Evolutionary conservation across 1,140 invertebrate species (phyloP).

Genomic region (Triops cancriformis): DNA sequence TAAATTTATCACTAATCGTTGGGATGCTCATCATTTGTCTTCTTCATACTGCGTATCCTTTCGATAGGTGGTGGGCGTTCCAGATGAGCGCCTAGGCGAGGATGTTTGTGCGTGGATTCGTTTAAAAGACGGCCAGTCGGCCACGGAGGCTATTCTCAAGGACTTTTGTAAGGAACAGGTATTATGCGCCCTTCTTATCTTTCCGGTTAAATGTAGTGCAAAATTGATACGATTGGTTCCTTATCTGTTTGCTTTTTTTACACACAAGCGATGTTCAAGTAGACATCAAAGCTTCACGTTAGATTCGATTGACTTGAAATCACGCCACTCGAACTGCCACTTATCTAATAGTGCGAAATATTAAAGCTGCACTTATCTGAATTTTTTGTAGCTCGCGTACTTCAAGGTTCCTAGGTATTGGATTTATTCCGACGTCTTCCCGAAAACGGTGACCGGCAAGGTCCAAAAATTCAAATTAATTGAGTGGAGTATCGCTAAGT

Average conservation of each 20-base stretch:
- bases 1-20: not conserved
- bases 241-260: not conserved
- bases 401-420: conserved; percentile 51
- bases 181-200: not conserved
- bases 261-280: not conserved
- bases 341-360: no score
- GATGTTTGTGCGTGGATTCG: conserved; percentile 71
- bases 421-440: conserved; percentile 44
- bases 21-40: conserved; percentile 22
- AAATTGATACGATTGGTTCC: not conserved
- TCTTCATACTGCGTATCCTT: not conserved
- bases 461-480: conserved; percentile 37
- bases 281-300: no score
- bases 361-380: no score
- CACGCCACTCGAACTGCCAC: no score
- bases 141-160: not conserved
- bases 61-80: conserved; percentile 58
- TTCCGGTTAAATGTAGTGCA: not conserved
- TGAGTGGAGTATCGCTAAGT: conserved; percentile 33
- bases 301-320: no score
- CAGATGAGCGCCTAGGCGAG: conserved; percentile 73
- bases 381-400: conserved; percentile 46
- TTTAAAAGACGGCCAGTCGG: not conserved
- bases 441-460: conserved; percentile 49
- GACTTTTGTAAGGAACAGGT: conserved; percentile 24